A percentile compares a stretch with the other conserved stretches of the same genome.
These are phyloP conservation scores for Eupeodes latifasciatus DNA, from an alignment of 2,888 invertebrate genomes.

Conservation along the genomic window DNA sequence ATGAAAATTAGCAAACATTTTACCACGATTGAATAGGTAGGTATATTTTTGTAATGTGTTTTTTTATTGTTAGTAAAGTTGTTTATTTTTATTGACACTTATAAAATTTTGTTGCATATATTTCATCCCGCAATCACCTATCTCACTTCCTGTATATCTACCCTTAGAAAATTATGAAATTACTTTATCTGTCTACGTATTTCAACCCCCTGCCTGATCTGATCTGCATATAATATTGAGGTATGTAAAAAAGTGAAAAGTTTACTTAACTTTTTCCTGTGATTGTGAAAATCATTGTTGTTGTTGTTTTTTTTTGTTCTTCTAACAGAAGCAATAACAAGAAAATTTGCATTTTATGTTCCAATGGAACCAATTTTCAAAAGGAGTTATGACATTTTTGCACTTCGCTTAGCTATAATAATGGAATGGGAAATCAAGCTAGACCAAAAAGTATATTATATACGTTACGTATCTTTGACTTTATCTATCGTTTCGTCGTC, in stretches of 20 bases:
- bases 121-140: background rate
- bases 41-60: background rate
- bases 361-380: conserved; percentile 72
- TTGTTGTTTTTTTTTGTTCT: background rate
- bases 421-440: conserved; percentile 35
- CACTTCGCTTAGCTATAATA: conserved; percentile 57
- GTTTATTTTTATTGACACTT: conserved; percentile 36
- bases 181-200: background rate
- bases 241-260: conserved; percentile 21
- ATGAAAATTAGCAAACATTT: background rate
- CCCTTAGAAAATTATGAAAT: conserved; percentile 47
- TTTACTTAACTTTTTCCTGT: conserved; percentile 36
- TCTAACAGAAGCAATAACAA: conserved; percentile 37
- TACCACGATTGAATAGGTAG: background rate
- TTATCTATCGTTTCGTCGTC: conserved; percentile 34
- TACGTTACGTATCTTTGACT: background rate
- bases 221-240: conserved; percentile 19
- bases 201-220: conserved; percentile 13
- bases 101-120: background rate
- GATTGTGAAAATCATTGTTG: conserved; percentile 23
- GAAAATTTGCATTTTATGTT: conserved; percentile 74
- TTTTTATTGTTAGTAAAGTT: background rate
- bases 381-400: conserved; percentile 70
- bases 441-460: too few species aligned
- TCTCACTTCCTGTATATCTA: background rate